Evolutionary conservation across 1,140 invertebrate species (phyloP), one percentile per base, ranked within the genome.

Genomic region (Maconellicoccus hirsutus): DNA sequence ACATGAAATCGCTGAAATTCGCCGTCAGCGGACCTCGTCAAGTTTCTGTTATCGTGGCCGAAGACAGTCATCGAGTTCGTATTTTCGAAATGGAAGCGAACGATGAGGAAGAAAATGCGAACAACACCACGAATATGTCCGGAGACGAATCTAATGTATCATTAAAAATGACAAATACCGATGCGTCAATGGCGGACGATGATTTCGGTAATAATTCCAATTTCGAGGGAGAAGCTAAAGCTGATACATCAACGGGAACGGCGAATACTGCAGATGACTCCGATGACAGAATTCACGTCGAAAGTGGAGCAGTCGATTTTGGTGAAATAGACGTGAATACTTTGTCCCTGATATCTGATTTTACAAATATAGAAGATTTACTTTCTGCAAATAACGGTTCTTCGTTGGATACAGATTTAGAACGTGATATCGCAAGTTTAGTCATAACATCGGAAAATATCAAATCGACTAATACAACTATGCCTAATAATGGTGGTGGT

Each of bases 21-120:
- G 88, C 92, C 6, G 92, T 96, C 0, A 95, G 92, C 72, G 92
- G 93, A 0, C 84, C 86, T 12, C 82, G 94, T 42, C 93, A 94
- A 82, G 91, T 96, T 23, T 88, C 92, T 10, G 90, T 93, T 61
- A 85, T 96, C 71, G 79, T 96, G 12, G 90, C 89, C 19, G 87
- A 90, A 76, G 91, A 85, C 74, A 81, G 82, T 72, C 84, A 90
- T 70, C 91, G 92, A 78, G 88, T 96, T 59, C 82, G 90, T 72
- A 82, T 96, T 38, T 91, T 92, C 76, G 92, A 96, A 78, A 95
- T 94, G 86, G 94, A 96, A 82, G 89, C 87, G 0, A 92, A 94
- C 76, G 90, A 91, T 6, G 94, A 96, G 74, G 93, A 93, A 29
- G 89, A 92, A 70, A 89, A 89, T 38, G 87, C 89, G 59, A 89